Percentiles rank a stretch among this genome's conserved stretches.
These are phyloP conservation scores for Megastigmus dorsalis DNA, from an alignment of 2,888 invertebrate species.

Conservation along the genomic window DNA sequence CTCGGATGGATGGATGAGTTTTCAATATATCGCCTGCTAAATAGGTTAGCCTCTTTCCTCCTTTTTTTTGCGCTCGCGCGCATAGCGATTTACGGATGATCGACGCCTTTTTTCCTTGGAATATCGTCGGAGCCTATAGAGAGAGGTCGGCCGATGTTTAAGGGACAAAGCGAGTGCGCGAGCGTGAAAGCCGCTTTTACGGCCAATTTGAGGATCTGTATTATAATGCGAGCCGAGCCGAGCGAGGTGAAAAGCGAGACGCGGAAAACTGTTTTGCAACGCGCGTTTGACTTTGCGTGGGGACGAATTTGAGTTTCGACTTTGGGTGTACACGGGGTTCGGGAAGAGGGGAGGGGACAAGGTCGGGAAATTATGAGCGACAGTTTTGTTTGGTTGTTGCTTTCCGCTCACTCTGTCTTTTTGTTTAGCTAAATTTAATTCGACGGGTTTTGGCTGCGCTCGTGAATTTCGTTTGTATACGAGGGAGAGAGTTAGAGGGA, in stretches of 20 bases:
- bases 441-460: too few relatives aligned
- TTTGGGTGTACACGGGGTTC: too few relatives aligned
- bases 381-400: too few relatives aligned
- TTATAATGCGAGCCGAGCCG: conserved; percentile 3
- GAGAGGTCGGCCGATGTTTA: background rate
- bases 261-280: background rate
- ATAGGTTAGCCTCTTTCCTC: background rate
- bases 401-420: too few relatives aligned
- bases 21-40: conserved; percentile 10
- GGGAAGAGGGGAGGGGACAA: too few relatives aligned
- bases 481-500: too few relatives aligned
- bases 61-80: background rate
- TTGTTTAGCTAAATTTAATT: too few relatives aligned
- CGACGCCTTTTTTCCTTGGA: background rate
- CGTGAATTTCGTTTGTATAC: too few relatives aligned
- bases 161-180: conserved; percentile 25
- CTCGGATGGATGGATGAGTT: background rate
- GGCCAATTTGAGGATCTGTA: conserved; percentile 47
- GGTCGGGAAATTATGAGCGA: too few relatives aligned
- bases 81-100: conserved; percentile 14
- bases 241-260: conserved; percentile 12
- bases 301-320: too few relatives aligned
- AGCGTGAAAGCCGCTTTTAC: conserved; percentile 51
- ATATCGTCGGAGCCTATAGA: background rate
- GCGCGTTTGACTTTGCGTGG: too few relatives aligned